Conservation (phyloP, 2,113 vertebrate species). For the Burhinus oedicnemus region DNA sequence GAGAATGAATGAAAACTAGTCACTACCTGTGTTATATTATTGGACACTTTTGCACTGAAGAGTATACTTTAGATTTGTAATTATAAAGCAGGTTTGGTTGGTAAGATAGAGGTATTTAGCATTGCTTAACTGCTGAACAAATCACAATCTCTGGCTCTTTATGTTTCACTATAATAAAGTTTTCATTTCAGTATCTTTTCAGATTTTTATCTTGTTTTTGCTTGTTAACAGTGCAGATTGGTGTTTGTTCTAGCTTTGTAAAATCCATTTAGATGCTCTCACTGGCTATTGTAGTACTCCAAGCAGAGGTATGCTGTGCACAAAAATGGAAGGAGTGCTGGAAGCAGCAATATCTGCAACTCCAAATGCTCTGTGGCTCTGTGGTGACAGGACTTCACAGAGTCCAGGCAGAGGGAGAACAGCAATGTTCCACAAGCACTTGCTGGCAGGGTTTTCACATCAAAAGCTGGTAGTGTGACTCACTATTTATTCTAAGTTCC, state of each 20-base stretch:
- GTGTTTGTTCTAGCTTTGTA: not conserved
- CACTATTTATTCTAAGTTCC: not conserved
- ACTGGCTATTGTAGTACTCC: not conserved
- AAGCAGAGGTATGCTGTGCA: not conserved
- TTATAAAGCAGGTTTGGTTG: not conserved
- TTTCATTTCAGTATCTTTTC: not conserved
- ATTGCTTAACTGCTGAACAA: not conserved
- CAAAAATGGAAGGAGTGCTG: not conserved
- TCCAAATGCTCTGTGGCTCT: not conserved
- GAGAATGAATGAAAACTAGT: not conserved
- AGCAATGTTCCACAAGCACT: not conserved
- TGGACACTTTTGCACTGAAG: not conserved
- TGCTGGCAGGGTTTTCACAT: not conserved
- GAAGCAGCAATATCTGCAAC: not conserved
- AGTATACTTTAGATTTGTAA: not conserved
- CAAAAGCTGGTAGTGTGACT: not conserved
- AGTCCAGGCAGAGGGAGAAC: not conserved
- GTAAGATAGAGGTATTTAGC: not conserved
- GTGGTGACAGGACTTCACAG: accelerated
- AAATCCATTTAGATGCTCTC: not conserved
- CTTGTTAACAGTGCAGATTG: not conserved
- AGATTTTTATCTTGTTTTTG: not conserved
- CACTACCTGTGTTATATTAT: not conserved
- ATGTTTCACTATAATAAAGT: not conserved
- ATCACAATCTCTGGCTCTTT: not conserved